These are phyloP conservation scores for Corydoras sp. DNA, from an alignment of 2,113 vertebrate species.

Conservation along the genomic window DNA sequence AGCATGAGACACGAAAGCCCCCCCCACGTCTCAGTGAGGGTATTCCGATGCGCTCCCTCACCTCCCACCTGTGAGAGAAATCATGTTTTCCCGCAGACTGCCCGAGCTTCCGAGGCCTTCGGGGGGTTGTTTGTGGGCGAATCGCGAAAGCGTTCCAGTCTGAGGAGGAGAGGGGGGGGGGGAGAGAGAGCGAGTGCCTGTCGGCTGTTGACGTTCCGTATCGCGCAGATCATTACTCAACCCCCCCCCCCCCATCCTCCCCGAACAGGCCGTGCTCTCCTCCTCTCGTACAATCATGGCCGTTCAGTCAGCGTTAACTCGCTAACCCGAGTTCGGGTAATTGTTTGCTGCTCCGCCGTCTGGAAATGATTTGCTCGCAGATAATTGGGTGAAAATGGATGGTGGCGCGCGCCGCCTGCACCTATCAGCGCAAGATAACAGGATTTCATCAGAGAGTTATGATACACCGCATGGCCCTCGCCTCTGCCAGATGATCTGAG, in stretches of 20 bases:
- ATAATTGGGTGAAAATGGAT: constrained; percentile 27
- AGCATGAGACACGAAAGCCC: neutral
- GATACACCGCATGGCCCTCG: neutral
- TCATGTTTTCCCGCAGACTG: neutral
- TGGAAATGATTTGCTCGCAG: constrained; percentile 11
- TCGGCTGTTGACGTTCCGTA: neutral
- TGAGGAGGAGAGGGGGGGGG: neutral
- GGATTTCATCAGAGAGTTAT: constrained; percentile 9
- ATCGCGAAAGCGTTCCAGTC: neutral
- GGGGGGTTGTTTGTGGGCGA: neutral
- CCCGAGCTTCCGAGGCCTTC: neutral
- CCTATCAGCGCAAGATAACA: constrained; percentile 4
- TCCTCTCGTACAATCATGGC: constrained; percentile 2
- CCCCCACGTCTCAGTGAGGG: too few relatives aligned
- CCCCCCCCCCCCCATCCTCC: too few relatives aligned
- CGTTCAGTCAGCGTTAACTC: constrained; percentile 18
- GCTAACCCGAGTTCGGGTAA: neutral
- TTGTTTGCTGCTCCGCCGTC: constrained; percentile 4
- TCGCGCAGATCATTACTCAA: constrained; percentile 7
- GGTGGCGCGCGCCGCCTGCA: neutral
- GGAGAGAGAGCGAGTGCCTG: neutral
- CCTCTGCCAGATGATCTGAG: neutral
- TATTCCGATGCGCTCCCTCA: neutral
- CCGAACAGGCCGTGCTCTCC: neutral
- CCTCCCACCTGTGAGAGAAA: constrained; percentile 1